Percentiles rank a stretch among this genome's conserved stretches.
These are phyloP conservation scores for Actenoides hombroni DNA, from an alignment of 2,113 vertebrate species.

Conservation along the genomic window DNA sequence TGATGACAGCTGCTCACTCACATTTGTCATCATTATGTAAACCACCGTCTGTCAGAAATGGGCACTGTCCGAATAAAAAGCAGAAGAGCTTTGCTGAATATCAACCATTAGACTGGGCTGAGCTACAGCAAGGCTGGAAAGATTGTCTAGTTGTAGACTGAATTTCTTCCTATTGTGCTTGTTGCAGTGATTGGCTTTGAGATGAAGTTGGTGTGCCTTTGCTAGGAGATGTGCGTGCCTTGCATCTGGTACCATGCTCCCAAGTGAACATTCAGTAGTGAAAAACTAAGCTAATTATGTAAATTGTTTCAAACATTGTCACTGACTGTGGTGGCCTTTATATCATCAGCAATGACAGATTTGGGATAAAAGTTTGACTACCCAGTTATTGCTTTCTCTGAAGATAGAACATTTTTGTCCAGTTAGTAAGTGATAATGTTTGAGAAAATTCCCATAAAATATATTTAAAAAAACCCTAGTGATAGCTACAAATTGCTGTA, in stretches of 20 bases:
- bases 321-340: neutral
- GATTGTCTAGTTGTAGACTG: neutral
- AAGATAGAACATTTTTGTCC: neutral
- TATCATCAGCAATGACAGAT: neutral
- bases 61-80: neutral
- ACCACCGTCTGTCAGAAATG: conserved; percentile 15
- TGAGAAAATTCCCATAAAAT: neutral
- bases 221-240: neutral
- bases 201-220: neutral
- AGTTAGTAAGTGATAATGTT: neutral
- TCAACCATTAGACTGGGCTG: neutral
- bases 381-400: neutral
- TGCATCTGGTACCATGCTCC: neutral
- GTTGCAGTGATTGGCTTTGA: neutral
- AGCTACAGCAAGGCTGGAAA: neutral
- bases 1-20: conserved; percentile 57
- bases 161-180: neutral
- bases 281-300: neutral
- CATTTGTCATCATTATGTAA: conserved; percentile 64
- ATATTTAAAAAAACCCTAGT: neutral
- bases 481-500: neutral
- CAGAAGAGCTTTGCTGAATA: neutral
- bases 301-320: neutral
- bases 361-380: neutral
- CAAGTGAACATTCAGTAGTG: neutral